Percentiles rank a stretch among this genome's conserved stretches.
phyloP scores from a whole-genome alignment of 2,113 vertebrate species.

The Thinocorus orbignyianus region DNA sequence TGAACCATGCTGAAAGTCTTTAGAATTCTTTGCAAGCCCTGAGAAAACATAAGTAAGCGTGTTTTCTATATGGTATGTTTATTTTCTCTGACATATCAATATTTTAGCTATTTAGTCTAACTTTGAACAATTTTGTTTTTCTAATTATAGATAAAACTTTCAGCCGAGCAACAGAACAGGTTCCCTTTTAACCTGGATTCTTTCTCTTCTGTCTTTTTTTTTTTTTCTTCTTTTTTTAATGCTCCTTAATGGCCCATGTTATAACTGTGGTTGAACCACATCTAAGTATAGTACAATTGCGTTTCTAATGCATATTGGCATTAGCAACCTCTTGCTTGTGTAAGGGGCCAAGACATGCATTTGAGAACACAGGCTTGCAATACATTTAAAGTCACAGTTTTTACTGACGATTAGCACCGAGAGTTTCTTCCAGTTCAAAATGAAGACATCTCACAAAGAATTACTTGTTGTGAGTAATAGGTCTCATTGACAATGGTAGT shows the following conservation, averaged over 20 bases:
- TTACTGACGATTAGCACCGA: not conserved
- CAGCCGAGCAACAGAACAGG: slow-evolving; percentile 22
- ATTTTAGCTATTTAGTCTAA: slow-evolving; percentile 37
- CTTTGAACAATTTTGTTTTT: slow-evolving; percentile 36
- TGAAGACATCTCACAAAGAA: not conserved
- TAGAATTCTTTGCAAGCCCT: not conserved
- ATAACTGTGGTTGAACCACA: slow-evolving; percentile 43
- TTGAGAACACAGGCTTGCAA: slow-evolving; percentile 18
- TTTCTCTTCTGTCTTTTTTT: not conserved
- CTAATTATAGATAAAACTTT: slow-evolving; percentile 52
- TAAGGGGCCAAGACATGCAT: not conserved
- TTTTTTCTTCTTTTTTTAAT: not conserved
- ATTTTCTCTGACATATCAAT: not conserved
- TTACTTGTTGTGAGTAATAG: not conserved
- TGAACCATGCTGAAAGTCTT: not conserved
- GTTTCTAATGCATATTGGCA: slow-evolving; percentile 25
- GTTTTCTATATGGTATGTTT: not conserved
- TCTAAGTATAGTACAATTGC: slow-evolving; percentile 49
- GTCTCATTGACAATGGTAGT: not conserved
- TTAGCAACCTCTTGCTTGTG: slow-evolving; percentile 5
- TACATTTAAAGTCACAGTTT: not conserved
- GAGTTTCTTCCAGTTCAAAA: not conserved
- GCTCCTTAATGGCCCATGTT: slow-evolving; percentile 52
- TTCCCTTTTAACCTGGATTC: slow-evolving; percentile 64
- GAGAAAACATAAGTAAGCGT: not conserved